Evolutionary conservation across 2,113 vertebrate species (phyloP).

Genomic region (Ptilorrhoa leucosticta): DNA sequence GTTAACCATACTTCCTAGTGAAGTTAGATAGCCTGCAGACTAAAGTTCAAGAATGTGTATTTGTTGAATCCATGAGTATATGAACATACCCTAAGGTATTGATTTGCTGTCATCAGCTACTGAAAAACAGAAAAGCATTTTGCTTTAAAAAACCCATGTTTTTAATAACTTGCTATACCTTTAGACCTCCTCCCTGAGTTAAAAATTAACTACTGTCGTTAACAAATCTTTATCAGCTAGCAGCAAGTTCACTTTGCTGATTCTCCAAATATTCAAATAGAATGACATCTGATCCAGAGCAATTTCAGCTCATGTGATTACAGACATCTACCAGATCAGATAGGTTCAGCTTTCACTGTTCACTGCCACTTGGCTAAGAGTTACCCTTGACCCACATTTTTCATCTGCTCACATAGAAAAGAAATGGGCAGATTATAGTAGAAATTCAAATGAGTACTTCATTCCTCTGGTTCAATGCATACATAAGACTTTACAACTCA

Average conservation of each 20-base stretch:
- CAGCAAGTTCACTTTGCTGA: conserved; percentile 41
- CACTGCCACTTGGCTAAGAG: neutral
- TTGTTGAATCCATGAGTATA: neutral
- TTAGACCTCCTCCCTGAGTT: neutral
- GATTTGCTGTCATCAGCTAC: neutral
- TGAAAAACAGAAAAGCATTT: conserved; percentile 2
- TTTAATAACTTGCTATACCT: conserved; percentile 1
- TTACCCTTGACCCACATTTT: conserved; percentile 51
- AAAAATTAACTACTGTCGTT: conserved; percentile 33
- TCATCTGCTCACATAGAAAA: neutral
- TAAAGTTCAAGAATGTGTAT: conserved; percentile 25
- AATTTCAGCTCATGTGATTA: conserved; percentile 11
- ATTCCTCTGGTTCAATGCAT: neutral
- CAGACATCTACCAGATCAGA: conserved; percentile 8
- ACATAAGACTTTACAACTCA: neutral
- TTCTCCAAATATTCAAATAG: conserved; percentile 42
- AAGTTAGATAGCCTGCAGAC: neutral
- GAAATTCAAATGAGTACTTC: neutral
- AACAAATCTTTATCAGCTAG: conserved; percentile 24
- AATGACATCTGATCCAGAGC: conserved; percentile 16
- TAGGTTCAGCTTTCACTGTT: conserved; percentile 22
- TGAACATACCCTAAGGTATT: neutral
- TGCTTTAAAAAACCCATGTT: neutral
- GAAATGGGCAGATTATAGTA: neutral
- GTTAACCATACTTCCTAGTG: neutral